These are phyloP conservation scores for Craniophora ligustri DNA, from an alignment of 2,888 invertebrate species.

Conservation along the genomic window DNA sequence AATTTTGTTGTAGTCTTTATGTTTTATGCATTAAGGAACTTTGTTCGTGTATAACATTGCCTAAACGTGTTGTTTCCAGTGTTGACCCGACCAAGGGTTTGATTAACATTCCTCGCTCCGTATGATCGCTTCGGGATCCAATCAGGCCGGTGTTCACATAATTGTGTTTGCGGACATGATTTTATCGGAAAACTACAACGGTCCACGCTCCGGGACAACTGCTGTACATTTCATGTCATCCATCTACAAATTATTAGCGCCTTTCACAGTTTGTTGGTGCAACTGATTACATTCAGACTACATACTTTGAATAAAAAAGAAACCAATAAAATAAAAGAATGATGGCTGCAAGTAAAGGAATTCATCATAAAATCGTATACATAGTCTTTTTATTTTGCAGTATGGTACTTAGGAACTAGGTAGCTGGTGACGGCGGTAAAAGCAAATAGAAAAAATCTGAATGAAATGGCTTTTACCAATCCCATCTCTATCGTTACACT, in stretches of 20 bases:
- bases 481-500: too few relatives aligned
- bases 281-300: too few relatives aligned
- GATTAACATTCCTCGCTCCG: conserved; percentile 80
- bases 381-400: too few relatives aligned
- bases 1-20: conserved; percentile 55
- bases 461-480: too few relatives aligned
- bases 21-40: conserved; percentile 51
- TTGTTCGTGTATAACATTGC: conserved; percentile 44
- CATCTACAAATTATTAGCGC: conserved; percentile 50
- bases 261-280: conserved; percentile 19
- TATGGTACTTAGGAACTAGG: too few relatives aligned
- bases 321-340: too few relatives aligned
- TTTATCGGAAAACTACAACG: conserved; percentile 69
- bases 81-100: conserved; percentile 71
- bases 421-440: too few relatives aligned
- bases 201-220: conserved; percentile 48
- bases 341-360: too few relatives aligned
- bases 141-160: conserved; percentile 75
- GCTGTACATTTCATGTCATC: conserved; percentile 48
- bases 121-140: conserved; percentile 78
- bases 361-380: too few relatives aligned
- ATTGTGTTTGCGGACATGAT: conserved; percentile 85
- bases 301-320: too few relatives aligned
- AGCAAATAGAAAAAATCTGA: too few relatives aligned
- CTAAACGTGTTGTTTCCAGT: conserved; percentile 55